Base-by-base conservation (phyloP, 2,113 vertebrate species). In the Lamprotornis superbus region DNA sequence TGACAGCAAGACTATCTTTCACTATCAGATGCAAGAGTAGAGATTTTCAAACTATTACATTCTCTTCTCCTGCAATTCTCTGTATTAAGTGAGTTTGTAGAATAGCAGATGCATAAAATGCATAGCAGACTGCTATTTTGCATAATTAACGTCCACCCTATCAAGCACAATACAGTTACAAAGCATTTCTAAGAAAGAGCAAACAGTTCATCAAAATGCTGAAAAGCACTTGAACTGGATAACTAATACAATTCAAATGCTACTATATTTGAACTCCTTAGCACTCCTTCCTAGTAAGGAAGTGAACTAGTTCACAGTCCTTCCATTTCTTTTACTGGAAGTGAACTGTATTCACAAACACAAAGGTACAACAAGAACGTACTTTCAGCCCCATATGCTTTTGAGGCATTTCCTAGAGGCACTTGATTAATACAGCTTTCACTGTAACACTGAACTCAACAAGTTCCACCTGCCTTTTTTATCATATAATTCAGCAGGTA, bases 351-450 rank as follows among this genome's bases (percentile, higher is more conserved):
- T 80, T 53, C 91, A 67, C 78, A 94, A 94, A 95, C 56, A 61
- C 23, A 70, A 56, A 49, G 25, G 10, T 81, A 82, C 64, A 73
- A 74, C 44, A 93, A 90, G 16, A 20, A 92, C 91, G 18, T 63
- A n/a, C 6, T 88, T 95, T 87, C 44, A 82, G 75, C 59, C 35
- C 52, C 22, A 6, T 22, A 42, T 40, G 42, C 7, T 15, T 80
- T 67, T 56, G 71, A 80, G 63, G 85, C 74, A 78, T 49, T 86
- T 77, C 83, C 18, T 24, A 92, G 31, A 92, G 40, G 64, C 79
- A 96, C 49, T 47, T 96, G 92, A 87, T 90, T 78, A 53, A 94
- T 85, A 95, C 73, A 95, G 65, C 40, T 93, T 81, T 47, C 76
- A 69, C 70, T 80, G 71, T 76, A 74, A 90, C 90, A 80, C 10